Base-by-base conservation (phyloP, 2,797 vertebrate genomes). In the Kryptopterus vitreolus region DNA sequence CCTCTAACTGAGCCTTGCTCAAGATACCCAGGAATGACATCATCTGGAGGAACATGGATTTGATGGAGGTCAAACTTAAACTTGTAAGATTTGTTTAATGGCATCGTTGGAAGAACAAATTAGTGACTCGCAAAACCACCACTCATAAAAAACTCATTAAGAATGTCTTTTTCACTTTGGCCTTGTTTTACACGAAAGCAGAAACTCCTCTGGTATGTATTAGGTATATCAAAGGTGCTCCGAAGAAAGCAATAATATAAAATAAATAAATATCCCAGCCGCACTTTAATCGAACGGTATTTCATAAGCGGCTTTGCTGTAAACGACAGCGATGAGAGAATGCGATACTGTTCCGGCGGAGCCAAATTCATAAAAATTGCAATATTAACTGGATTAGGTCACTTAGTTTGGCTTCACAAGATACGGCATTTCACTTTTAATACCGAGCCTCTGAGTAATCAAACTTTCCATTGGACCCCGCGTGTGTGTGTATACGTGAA, bases 331-430 rank as follows among this genome's bases (percentile, higher is more conserved):
- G 53, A 73, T 73, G 38, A 77, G 65, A 52, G 74, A 77, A 76
- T 15, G 26, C 1, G 13, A 71, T 35, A 70, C 73, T 63, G 63
- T 26, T 59, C 24, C 29, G 7, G 38, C 11, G 5, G 18, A 62
- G 80, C 80, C 80, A 77, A 29, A 77, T 59, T 62, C 55, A 55
- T 74, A 35, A 77, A 70, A 77, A 71, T n/a, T 3, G 18, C 46
- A 63, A 81, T 63, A 76, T 62, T 70, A 70, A 69, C 26, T 12
- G 74, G 80, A 81, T 77, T 81, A 81, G 46, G 63, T 75, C 65
- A 65, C 33, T 79, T 33, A 29, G 71, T 57, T 65, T 71, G 63
- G 66, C 73, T 75, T 78, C 22, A 58, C 26, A 61, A 70, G 29
- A 8, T 71, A 74, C 24, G 78, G 59, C 50, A 15, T 77, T 75